phyloP scores from a whole-genome alignment of 2,797 vertebrate species.

The Myotis myotis region DNA sequence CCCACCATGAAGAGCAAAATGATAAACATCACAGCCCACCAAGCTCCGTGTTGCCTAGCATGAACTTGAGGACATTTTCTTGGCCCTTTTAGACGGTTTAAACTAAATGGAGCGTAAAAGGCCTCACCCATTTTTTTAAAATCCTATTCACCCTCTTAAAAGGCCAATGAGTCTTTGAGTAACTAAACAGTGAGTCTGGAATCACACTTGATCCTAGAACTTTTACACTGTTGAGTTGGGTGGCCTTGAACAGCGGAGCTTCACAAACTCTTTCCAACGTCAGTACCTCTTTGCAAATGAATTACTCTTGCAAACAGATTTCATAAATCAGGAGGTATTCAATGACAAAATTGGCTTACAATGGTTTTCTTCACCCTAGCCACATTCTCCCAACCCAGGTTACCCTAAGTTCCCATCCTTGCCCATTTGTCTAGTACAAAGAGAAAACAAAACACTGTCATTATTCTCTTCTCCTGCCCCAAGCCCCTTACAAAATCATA shows the following conservation, averaged over 20 bases:
- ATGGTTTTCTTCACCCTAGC: not conserved
- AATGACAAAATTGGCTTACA: conserved; percentile 3
- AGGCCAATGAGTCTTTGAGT: conserved; percentile 71
- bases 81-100: conserved; percentile 71
- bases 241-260: conserved; percentile 41
- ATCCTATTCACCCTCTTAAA: conserved; percentile 69
- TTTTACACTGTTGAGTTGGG: conserved; percentile 44
- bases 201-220: conserved; percentile 67
- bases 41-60: conserved; percentile 60
- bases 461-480: not conserved
- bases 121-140: conserved; percentile 73
- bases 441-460: not conserved
- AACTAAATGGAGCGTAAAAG: conserved; percentile 76
- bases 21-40: not conserved
- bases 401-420: not conserved
- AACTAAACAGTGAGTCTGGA: conserved; percentile 61
- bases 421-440: not conserved
- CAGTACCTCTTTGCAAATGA: conserved; percentile 41
- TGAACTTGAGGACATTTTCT: conserved; percentile 71
- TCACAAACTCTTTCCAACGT: not conserved
- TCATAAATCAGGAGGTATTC: conserved; percentile 7
- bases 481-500: not conserved
- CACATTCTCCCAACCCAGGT: not conserved
- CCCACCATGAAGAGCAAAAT: not conserved
- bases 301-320: conserved; percentile 44